Conservation (phyloP, 2,113 vertebrate species). For the Typhlomys cinereus region DNA sequence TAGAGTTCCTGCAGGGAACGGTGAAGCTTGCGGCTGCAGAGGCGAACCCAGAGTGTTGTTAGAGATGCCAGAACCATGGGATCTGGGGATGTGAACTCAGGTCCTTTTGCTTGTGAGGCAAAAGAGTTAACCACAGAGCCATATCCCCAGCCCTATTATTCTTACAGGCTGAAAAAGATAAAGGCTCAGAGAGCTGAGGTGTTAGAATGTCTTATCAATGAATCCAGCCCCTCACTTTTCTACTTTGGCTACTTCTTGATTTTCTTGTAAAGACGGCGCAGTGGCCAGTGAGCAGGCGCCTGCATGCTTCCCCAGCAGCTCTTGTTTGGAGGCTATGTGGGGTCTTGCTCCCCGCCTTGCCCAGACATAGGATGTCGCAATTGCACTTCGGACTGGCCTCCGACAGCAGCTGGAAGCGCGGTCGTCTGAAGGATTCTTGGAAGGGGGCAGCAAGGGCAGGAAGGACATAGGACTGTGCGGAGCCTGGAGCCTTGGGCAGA, state of each 20-base stretch:
- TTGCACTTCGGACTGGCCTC: neutral
- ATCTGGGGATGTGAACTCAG: too few relatives aligned
- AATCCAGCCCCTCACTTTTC: neutral
- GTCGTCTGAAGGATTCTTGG: slow-evolving; percentile 2
- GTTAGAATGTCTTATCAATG: neutral
- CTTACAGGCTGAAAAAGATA: neutral
- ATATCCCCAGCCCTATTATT: neutral
- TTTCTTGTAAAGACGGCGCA: slow-evolving; percentile 3
- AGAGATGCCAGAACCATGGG: too few relatives aligned
- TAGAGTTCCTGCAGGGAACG: too few relatives aligned
- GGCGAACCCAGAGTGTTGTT: too few relatives aligned
- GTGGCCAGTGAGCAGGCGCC: neutral
- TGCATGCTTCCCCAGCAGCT: neutral
- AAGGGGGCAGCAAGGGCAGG: neutral
- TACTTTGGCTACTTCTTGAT: neutral
- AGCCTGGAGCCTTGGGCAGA: neutral
- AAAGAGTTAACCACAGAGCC: too few relatives aligned
- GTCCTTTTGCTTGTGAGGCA: too few relatives aligned
- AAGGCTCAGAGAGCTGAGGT: neutral
- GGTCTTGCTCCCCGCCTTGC: neutral
- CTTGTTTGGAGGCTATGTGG: neutral
- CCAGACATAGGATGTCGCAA: neutral
- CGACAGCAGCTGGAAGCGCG: neutral
- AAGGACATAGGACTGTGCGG: neutral
- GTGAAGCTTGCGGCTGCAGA: too few relatives aligned